These are phyloP conservation scores for Lophura nycthemera DNA, from an alignment of 2,113 vertebrate species.

Conservation along the genomic window DNA sequence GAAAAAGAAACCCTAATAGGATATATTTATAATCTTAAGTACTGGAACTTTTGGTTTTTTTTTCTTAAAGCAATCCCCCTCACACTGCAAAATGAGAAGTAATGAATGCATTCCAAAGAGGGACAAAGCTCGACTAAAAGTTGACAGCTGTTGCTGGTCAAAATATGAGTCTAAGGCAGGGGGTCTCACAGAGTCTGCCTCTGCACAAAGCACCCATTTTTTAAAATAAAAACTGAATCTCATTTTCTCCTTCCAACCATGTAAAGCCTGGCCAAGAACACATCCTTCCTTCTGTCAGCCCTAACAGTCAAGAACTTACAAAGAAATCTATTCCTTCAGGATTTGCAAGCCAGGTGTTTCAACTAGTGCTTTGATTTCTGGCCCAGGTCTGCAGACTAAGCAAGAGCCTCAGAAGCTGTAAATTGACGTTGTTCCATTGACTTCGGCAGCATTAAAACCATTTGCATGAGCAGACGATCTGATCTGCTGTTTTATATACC, in stretches of 20 bases:
- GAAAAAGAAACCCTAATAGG: conserved; percentile 47
- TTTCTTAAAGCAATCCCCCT: background rate
- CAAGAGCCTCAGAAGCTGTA: background rate
- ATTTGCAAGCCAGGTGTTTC: background rate
- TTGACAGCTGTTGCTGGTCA: rapidly evolving
- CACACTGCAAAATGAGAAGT: background rate
- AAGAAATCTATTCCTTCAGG: background rate
- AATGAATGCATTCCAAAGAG: background rate
- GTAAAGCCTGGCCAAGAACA: background rate
- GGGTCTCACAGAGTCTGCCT: background rate
- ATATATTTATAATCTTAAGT: conserved; percentile 6
- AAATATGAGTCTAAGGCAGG: background rate
- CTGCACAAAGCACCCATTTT: background rate
- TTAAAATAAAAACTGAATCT: background rate
- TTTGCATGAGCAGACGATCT: background rate
- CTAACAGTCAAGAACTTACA: background rate
- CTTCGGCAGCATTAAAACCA: background rate
- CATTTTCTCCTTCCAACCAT: background rate
- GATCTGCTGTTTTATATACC: background rate
- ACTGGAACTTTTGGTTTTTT: background rate
- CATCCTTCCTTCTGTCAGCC: background rate
- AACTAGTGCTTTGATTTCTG: background rate
- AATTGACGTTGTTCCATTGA: background rate
- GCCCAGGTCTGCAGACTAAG: background rate
- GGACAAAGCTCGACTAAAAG: background rate